phyloP scores from a whole-genome alignment of 2,113 vertebrate genomes.

The Theristicus caerulescens region DNA sequence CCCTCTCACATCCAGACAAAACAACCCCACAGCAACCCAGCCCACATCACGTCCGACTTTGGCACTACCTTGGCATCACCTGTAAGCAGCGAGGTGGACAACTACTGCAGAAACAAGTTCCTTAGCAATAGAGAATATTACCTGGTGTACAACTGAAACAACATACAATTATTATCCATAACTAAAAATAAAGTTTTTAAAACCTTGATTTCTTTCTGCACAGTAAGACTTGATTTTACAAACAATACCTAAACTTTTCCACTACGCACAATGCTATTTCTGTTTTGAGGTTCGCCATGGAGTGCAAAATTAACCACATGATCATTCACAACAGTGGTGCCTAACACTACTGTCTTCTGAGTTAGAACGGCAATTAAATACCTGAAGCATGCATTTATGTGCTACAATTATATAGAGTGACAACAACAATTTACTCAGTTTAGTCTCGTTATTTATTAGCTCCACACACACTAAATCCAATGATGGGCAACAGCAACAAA shows the following conservation, averaged over 20 bases:
- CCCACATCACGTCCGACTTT: not conserved
- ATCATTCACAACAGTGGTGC: not conserved
- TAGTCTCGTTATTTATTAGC: not conserved
- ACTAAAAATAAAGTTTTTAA: not conserved
- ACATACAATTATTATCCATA: rapidly evolving
- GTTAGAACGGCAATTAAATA: not conserved
- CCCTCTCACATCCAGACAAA: not conserved
- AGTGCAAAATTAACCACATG: not conserved
- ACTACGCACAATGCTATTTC: not conserved
- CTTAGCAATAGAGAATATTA: not conserved
- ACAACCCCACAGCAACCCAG: not conserved
- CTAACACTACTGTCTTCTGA: not conserved
- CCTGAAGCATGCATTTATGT: not conserved
- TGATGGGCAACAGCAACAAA: not conserved
- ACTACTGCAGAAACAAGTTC: not conserved
- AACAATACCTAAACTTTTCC: not conserved
- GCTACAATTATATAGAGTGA: not conserved
- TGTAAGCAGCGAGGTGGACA: not conserved
- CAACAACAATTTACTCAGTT: not conserved
- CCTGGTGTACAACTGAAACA: not conserved
- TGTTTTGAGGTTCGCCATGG: not conserved
- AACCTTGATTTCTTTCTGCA: not conserved
- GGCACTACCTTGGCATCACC: not conserved
- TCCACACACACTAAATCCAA: not conserved
- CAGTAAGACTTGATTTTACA: not conserved